phyloP scores from a whole-genome alignment of 1,140 invertebrate species.

The Gryllus bimaculatus region DNA sequence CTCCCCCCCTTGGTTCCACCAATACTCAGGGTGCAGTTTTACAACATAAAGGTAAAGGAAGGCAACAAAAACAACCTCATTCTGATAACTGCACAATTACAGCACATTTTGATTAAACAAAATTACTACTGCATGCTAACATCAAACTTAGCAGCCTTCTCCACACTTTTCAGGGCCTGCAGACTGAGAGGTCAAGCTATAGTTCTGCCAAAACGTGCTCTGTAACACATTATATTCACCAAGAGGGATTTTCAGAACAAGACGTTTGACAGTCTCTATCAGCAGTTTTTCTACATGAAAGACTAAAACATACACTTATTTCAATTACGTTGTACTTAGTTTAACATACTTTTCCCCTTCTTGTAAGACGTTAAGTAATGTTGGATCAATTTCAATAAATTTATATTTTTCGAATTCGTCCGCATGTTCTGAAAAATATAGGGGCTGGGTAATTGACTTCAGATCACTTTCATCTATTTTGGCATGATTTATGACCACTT shows the following conservation, averaged over 20 bases:
- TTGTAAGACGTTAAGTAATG: slow-evolving; percentile 49
- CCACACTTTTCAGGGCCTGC: too few relatives aligned
- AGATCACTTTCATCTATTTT: slow-evolving; percentile 56
- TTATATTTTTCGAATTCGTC: slow-evolving; percentile 43
- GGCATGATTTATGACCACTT: slow-evolving; percentile 45
- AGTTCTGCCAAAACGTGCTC: too few relatives aligned
- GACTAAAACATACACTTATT: neutral
- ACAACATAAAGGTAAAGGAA: too few relatives aligned
- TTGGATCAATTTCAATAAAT: slow-evolving; percentile 55
- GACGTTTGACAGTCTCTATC: neutral
- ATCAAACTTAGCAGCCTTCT: too few relatives aligned
- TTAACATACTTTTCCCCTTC: slow-evolving; percentile 39
- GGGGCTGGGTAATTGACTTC: slow-evolving; percentile 48
- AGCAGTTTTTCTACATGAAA: neutral
- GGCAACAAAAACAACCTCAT: too few relatives aligned
- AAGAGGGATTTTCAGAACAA: neutral
- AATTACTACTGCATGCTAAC: too few relatives aligned
- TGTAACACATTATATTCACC: neutral
- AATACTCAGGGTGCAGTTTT: too few relatives aligned
- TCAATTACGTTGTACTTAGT: too few relatives aligned
- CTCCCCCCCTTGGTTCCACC: too few relatives aligned
- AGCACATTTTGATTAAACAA: too few relatives aligned
- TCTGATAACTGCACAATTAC: too few relatives aligned
- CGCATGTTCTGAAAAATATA: slow-evolving; percentile 44
- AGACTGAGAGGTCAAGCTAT: too few relatives aligned